phyloP scores from a whole-genome alignment of 2,888 invertebrate species.

The Ceratothoa steindachneri region DNA sequence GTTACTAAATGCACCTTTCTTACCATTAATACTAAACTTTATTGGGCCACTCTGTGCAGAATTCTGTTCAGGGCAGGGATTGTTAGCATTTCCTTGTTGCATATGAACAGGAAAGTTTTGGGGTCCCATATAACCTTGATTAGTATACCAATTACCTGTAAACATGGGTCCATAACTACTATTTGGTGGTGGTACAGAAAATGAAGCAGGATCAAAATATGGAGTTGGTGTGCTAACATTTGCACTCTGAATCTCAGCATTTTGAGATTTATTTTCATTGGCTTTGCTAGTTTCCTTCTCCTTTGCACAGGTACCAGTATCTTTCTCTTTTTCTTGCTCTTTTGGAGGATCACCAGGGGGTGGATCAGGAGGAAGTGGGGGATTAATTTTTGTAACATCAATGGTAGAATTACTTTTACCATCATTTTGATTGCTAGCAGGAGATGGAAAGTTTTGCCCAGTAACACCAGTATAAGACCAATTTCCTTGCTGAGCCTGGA shows the following conservation, averaged over 20 bases:
- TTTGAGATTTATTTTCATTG: not conserved
- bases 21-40: not conserved
- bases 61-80: not conserved
- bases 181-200: not conserved
- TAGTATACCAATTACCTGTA: not conserved
- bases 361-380: not conserved
- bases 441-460: not conserved
- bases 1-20: not conserved
- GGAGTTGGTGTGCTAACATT: not conserved
- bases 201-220: not conserved
- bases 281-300: not conserved
- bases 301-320: not conserved
- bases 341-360: slow-evolving; percentile 7
- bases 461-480: not conserved
- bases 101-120: not conserved
- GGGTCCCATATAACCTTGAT: not conserved
- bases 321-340: not conserved
- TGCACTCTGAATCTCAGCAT: not conserved
- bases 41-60: not conserved
- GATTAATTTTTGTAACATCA: slow-evolving; percentile 4
- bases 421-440: not conserved
- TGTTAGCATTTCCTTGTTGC: not conserved
- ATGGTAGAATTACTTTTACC: not conserved
- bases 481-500: not conserved
- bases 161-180: not conserved